Percentiles rank a stretch among this genome's conserved stretches.
Evolutionary conservation across 2,888 invertebrate genomes (phyloP).

Genomic region (Cryptus viduatorius): DNA sequence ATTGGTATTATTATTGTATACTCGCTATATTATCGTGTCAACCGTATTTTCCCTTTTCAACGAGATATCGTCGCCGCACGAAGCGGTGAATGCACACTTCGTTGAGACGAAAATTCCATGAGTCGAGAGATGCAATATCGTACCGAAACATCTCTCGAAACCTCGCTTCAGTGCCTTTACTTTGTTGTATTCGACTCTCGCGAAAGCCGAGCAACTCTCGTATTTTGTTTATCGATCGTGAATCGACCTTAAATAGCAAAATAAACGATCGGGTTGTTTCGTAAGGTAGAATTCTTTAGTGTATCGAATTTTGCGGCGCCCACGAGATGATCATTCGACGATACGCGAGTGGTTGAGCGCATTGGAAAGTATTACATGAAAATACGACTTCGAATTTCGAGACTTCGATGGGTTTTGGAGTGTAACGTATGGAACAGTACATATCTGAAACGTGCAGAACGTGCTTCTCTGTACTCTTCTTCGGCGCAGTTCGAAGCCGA

Average conservation of each 20-base stretch:
- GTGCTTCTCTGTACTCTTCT: slow-evolving; percentile 55
- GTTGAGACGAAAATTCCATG: background rate
- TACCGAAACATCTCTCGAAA: slow-evolving; percentile 30
- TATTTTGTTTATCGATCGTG: slow-evolving; percentile 18
- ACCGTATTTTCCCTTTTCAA: slow-evolving; percentile 1
- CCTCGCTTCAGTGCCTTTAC: background rate
- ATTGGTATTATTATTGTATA: slow-evolving; percentile 11
- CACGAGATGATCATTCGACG: slow-evolving; percentile 23
- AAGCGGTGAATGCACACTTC: slow-evolving; percentile 1
- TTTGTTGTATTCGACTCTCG: slow-evolving; percentile 12
- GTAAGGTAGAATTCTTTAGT: slow-evolving; percentile 39
- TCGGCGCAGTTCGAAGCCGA: background rate
- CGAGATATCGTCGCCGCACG: background rate
- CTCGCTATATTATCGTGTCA: background rate
- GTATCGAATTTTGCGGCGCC: slow-evolving; percentile 23
- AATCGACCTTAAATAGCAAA: slow-evolving; percentile 8
- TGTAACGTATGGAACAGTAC: slow-evolving; percentile 26
- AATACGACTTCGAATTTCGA: slow-evolving; percentile 43
- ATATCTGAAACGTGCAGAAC: slow-evolving; percentile 68
- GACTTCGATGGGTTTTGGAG: slow-evolving; percentile 24
- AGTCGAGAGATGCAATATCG: background rate
- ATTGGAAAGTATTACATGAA: slow-evolving; percentile 41
- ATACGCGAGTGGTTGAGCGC: background rate
- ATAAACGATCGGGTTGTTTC: slow-evolving; percentile 23
- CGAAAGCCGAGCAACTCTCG: slow-evolving; percentile 6